Conservation (phyloP, 2,113 vertebrate genomes). For the Caranx melampygus region DNA sequence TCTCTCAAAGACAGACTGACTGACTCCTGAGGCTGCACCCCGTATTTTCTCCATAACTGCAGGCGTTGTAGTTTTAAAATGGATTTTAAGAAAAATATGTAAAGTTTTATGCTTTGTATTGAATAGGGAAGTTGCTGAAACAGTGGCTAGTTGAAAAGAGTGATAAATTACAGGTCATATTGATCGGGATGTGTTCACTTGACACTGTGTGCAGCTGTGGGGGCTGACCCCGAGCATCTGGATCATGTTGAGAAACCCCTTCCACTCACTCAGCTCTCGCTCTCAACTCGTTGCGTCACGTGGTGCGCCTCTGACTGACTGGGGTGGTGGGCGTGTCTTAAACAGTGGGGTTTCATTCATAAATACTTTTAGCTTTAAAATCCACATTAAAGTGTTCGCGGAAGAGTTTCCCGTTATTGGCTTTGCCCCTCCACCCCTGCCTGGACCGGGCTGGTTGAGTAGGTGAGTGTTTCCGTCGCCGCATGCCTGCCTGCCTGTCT, state of each 20-base stretch:
- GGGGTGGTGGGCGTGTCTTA: conserved; percentile 82
- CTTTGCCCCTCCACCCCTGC: conserved; percentile 53
- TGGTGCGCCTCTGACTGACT: conserved; percentile 68
- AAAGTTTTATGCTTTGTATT: no score
- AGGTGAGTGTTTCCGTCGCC: conserved; percentile 77
- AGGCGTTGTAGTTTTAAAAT: not conserved
- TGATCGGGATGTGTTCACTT: not conserved
- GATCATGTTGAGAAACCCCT: conserved; percentile 20
- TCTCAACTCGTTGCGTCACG: conserved; percentile 74
- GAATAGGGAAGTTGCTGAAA: not conserved
- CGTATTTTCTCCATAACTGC: not conserved
- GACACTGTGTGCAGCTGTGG: not conserved
- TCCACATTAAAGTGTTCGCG: conserved; percentile 78
- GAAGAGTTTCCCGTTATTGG: conserved; percentile 59
- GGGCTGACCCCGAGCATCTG: not conserved
- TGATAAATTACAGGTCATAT: not conserved
- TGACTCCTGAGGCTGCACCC: not conserved
- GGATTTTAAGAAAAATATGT: no score
- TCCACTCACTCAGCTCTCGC: conserved; percentile 46
- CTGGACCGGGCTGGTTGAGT: conserved; percentile 72
- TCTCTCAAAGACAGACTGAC: no score
- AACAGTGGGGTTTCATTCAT: conserved; percentile 85
- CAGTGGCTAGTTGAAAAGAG: no score
- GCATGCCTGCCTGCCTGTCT: conserved; percentile 12
- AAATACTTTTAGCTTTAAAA: conserved; percentile 83